phyloP scores from a whole-genome alignment of 2,888 invertebrate species.

The Brassicogethes aeneus region DNA sequence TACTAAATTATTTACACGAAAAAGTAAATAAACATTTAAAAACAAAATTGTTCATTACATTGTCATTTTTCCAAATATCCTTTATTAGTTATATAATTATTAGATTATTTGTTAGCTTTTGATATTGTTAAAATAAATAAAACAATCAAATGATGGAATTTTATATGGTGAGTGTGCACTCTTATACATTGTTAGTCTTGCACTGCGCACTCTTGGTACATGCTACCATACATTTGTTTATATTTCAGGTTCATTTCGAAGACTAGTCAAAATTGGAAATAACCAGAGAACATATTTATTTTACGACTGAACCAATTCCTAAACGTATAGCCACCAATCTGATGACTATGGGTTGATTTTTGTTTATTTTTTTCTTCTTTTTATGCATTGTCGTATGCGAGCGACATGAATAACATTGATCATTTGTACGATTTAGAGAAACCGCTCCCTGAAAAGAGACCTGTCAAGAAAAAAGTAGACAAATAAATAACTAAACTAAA shows the following conservation, averaged over 20 bases:
- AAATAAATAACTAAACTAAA: no score
- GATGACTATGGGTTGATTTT: conserved; percentile 34
- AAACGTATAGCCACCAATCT: conserved; percentile 44
- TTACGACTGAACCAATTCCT: conserved; percentile 47
- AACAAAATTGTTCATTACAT: no score
- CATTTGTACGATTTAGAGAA: conserved; percentile 43
- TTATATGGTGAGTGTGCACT: background rate
- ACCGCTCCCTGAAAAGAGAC: conserved; percentile 28
- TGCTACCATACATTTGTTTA: no score
- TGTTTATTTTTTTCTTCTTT: background rate
- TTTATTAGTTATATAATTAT: no score
- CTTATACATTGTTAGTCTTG: no score
- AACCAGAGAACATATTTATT: conserved; percentile 46
- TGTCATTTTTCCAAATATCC: no score
- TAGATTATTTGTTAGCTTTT: no score
- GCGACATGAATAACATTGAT: conserved; percentile 44
- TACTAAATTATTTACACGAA: no score
- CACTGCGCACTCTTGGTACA: no score
- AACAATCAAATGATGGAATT: no score
- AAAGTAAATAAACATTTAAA: no score
- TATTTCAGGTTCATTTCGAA: conserved; percentile 43
- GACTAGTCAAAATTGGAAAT: conserved; percentile 42
- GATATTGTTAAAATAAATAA: no score
- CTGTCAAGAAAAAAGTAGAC: conserved; percentile 28
- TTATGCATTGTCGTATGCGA: conserved; percentile 45